Conservation (phyloP, 2,888 invertebrate species). For the Drosophila koepferae region DNA sequence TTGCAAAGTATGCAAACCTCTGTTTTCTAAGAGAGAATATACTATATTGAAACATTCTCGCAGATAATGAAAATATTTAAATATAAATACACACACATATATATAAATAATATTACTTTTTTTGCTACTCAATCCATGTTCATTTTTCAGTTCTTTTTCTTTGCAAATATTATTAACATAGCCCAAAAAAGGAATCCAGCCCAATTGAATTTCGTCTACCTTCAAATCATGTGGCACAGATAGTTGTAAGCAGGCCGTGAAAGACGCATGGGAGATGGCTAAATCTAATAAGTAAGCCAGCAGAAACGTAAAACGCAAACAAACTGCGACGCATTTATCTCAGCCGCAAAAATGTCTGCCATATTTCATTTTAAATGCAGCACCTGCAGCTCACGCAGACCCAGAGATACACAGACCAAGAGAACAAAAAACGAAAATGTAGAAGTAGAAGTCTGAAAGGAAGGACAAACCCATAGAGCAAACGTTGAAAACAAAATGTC, state of each 20-base stretch:
- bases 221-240: conserved; percentile 25
- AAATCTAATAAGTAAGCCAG: conserved; percentile 69
- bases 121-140: not conserved
- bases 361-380: conserved; percentile 77
- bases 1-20: too few relatives aligned
- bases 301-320: conserved; percentile 56
- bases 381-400: conserved; percentile 66
- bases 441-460: conserved; percentile 2
- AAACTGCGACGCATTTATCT: conserved; percentile 72
- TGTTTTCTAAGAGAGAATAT: too few relatives aligned
- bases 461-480: conserved; percentile 21
- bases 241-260: conserved; percentile 17
- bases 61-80: not conserved
- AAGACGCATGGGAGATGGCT: conserved; percentile 26
- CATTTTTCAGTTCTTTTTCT: not conserved
- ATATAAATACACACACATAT: too few relatives aligned
- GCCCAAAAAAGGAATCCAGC: not conserved
- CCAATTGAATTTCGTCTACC: conserved; percentile 19
- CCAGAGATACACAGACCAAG: conserved; percentile 11
- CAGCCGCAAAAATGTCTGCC: conserved; percentile 76
- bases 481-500: conserved; percentile 71
- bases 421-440: conserved; percentile 8
- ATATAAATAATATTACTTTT: too few relatives aligned
- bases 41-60: not conserved
- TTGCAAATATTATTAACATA: conserved; percentile 16